Base-by-base conservation (phyloP, 2,113 vertebrate species). In the Prunella fulvescens region DNA sequence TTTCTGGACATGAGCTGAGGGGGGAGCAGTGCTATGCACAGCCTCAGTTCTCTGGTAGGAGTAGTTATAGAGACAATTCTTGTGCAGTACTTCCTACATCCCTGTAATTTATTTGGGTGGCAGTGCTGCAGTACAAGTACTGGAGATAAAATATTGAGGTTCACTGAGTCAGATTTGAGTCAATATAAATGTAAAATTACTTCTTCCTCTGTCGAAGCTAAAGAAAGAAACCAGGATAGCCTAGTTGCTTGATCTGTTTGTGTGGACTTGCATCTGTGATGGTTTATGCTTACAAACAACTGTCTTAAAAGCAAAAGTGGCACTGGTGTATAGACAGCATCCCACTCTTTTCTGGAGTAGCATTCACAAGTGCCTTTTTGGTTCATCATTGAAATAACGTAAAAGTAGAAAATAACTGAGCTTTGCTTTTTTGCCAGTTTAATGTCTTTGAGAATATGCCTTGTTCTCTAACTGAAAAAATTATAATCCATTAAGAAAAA, bases 301-400 rank as follows among this genome's bases (percentile, higher is more conserved):
- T 47, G 14, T 19, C 14, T 12, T 64, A 26, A 47, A 90, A 79
- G 28, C 5, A 17, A 19, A 48, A 0, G 0, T 35, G 19, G 33
- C 50, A 11, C 18, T n/a, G 25, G 4, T 40, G 3, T 51, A 5
- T 31, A 8, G 53, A 19, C 5, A 61, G 28, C 29, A 69, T 61
- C 33, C 15, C 12, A 12, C n/a, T 3, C 1, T 73, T 81, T 90
- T n/a, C 56, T 78, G 65, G 10, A 44, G 19, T 3, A 72, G 39
- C 14, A 7, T 79, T 28, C 40, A 58, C n/a, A 76, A 77, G 10
- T 44, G 45, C 5, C 18, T 62, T 81, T 87, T 54, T 12, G 18
- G 6, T 81, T 86, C 24, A n/a, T 71, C n/a, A n/a, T 3, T 35
- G 25, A 86, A 90, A 42, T 82, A 60, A 57, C 18, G 26, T 26